Percentiles rank a stretch among this genome's conserved stretches.
These are phyloP conservation scores for Platyscapa corneri DNA, from an alignment of 1,140 invertebrate species.

Conservation along the genomic window DNA sequence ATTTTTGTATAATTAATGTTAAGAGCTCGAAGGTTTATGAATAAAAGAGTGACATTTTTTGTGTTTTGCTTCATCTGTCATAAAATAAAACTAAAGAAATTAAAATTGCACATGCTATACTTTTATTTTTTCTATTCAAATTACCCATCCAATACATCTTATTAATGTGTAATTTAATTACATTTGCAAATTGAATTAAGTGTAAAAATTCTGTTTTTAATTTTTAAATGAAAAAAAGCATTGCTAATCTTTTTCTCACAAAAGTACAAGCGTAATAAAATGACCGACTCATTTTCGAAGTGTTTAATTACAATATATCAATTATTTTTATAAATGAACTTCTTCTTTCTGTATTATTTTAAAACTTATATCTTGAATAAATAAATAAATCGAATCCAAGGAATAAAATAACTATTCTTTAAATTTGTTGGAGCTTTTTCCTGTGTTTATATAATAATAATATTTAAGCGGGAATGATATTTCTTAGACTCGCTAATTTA, in stretches of 20 bases:
- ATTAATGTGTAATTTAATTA: neutral
- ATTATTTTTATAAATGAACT: neutral
- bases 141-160: neutral
- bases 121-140: neutral
- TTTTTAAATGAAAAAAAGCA: neutral
- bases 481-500: too few species aligned
- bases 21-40: neutral
- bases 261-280: neutral
- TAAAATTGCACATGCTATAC: neutral
- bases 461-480: too few species aligned
- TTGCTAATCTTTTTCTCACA: neutral
- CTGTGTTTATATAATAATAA: too few species aligned
- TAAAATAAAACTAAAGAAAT: too few species aligned
- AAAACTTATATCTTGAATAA: neutral
- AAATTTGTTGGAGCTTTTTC: too few species aligned
- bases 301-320: neutral
- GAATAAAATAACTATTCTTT: too few species aligned
- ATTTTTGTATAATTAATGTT: neutral
- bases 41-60: neutral
- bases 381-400: too few species aligned
- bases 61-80: neutral
- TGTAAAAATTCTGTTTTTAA: neutral
- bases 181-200: neutral
- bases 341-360: neutral
- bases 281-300: neutral